phyloP scores from a whole-genome alignment of 2,797 vertebrate species.

The Pteropus rufus region DNA sequence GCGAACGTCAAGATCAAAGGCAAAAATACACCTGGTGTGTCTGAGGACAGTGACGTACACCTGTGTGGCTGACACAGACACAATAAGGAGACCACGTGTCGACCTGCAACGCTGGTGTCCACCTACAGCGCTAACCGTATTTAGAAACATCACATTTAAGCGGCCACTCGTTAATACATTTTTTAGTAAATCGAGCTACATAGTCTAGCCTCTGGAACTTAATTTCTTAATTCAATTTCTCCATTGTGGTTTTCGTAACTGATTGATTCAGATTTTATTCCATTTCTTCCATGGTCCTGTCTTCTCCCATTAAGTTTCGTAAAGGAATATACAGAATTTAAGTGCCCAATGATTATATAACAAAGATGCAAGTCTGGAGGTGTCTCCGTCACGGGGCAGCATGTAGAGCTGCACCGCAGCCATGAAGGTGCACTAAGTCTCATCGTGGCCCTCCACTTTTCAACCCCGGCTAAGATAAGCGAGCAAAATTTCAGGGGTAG shows the following conservation, averaged over 20 bases:
- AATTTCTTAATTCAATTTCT: neutral
- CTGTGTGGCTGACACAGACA: neutral
- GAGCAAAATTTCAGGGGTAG: too few relatives aligned
- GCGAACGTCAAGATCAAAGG: neutral
- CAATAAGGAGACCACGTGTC: neutral
- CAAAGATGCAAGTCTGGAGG: neutral
- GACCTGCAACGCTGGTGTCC: too few relatives aligned
- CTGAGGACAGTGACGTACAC: neutral
- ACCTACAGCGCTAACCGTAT: neutral
- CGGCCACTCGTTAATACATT: too few relatives aligned
- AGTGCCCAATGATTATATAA: neutral
- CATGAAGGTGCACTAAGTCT: neutral
- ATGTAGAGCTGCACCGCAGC: neutral
- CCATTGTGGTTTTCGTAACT: too few relatives aligned
- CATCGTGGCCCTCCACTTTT: neutral
- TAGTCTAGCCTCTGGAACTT: neutral
- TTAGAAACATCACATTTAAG: neutral
- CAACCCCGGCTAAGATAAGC: neutral
- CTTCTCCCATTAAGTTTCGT: neutral
- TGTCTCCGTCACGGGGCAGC: neutral
- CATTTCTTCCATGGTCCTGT: neutral
- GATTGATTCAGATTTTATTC: neutral
- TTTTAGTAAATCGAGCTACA: neutral
- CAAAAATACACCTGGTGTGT: neutral
- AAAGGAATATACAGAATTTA: neutral